Conservation (phyloP, 2,888 invertebrate species). For the Elaeidobius kamerunicus region DNA sequence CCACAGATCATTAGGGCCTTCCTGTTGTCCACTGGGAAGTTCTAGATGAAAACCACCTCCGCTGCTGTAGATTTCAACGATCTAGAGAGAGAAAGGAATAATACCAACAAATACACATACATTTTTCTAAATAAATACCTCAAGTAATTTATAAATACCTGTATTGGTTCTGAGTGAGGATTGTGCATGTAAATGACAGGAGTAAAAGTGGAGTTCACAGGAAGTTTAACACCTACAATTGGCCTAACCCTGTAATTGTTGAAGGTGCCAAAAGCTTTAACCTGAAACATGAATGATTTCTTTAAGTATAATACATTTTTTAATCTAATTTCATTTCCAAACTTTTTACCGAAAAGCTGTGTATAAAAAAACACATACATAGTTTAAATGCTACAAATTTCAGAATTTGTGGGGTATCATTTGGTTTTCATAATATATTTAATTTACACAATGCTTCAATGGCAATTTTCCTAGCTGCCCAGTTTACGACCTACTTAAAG, state of each 20-base stretch:
- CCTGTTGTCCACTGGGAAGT: conserved; percentile 72
- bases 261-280: conserved; percentile 79
- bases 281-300: conserved; percentile 51
- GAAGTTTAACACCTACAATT: conserved; percentile 85
- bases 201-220: conserved; percentile 86
- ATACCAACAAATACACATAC: not conserved
- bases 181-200: conserved; percentile 92
- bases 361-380: too few relatives aligned
- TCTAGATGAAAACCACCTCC: conserved; percentile 88
- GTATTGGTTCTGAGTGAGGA: conserved; percentile 83
- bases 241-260: conserved; percentile 92
- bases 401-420: too few relatives aligned
- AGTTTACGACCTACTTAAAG: too few relatives aligned
- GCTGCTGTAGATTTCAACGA: conserved; percentile 80
- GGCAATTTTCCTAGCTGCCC: too few relatives aligned
- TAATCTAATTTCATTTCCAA: too few relatives aligned
- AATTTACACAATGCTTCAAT: too few relatives aligned
- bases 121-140: not conserved
- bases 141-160: conserved; percentile 55
- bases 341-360: too few relatives aligned
- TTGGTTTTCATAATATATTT: too few relatives aligned
- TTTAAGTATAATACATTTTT: too few relatives aligned
- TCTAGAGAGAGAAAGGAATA: conserved; percentile 48
- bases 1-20: conserved; percentile 83
- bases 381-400: too few relatives aligned